phyloP scores from a whole-genome alignment of 2,888 invertebrate species.

The Myopa tessellatipennis region DNA sequence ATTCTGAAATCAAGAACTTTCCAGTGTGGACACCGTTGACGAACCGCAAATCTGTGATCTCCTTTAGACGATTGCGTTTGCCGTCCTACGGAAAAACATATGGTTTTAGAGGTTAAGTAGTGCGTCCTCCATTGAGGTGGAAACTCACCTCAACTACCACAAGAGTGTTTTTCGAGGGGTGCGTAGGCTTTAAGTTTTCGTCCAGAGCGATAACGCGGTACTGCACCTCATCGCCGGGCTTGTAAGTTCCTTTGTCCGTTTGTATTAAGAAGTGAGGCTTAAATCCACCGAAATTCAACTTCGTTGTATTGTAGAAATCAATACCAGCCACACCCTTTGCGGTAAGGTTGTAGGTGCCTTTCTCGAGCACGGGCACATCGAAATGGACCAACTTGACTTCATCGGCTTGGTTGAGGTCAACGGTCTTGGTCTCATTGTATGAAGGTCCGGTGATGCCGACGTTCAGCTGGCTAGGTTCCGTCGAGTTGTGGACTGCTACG shows the following conservation, averaged over 20 bases:
- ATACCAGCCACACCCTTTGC: slow-evolving; percentile 80
- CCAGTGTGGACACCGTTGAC: slow-evolving; percentile 73
- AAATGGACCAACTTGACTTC: slow-evolving; percentile 56
- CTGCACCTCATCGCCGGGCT: slow-evolving; percentile 84
- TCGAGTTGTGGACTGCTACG: slow-evolving; percentile 71
- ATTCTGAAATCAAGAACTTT: slow-evolving; percentile 80
- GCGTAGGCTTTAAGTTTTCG: slow-evolving; percentile 77
- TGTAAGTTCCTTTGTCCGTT: slow-evolving; percentile 91
- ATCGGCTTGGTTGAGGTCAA: slow-evolving; percentile 51
- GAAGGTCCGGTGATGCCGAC: slow-evolving; percentile 60
- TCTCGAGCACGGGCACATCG: slow-evolving; percentile 53
- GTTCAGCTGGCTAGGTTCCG: slow-evolving; percentile 55
- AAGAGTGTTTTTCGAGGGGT: slow-evolving; percentile 46
- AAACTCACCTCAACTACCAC: slow-evolving; percentile 72
- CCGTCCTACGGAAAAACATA: slow-evolving; percentile 72
- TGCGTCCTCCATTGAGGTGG: background rate
- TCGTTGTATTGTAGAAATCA: slow-evolving; percentile 78
- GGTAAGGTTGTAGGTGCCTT: slow-evolving; percentile 79
- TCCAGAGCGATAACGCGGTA: slow-evolving; percentile 74
- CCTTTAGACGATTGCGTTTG: slow-evolving; percentile 82
- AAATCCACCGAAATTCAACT: slow-evolving; percentile 73
- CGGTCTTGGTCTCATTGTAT: slow-evolving; percentile 54
- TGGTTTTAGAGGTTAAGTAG: background rate
- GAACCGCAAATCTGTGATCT: slow-evolving; percentile 75
- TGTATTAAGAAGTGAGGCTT: slow-evolving; percentile 78